These are phyloP conservation scores for Caenorhabditis sp. DNA, from an alignment of 2,888 invertebrate genomes.

Conservation along the genomic window DNA sequence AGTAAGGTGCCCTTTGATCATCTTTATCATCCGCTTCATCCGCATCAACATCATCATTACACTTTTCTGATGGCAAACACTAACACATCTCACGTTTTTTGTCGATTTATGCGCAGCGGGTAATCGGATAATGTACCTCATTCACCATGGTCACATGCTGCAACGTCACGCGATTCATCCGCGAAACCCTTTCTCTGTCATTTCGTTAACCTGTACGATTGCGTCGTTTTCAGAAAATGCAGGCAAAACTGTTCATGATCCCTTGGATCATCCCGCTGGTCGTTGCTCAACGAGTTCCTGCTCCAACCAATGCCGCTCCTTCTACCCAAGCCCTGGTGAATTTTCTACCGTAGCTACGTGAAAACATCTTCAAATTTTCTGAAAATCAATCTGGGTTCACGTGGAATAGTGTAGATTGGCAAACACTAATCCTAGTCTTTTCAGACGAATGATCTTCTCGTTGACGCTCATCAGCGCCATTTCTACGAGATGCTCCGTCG, in stretches of 20 bases:
- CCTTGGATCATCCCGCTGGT: conserved; percentile 44
- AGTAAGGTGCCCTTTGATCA: conserved; percentile 37
- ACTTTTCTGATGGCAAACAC: neutral
- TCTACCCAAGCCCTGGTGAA: conserved; percentile 23
- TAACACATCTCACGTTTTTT: neutral
- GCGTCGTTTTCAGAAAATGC: conserved; percentile 27
- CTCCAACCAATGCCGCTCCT: neutral
- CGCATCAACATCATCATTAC: neutral
- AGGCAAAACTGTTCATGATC: conserved; percentile 57
- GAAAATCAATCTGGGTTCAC: no score
- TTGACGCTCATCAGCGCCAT: conserved; percentile 47
- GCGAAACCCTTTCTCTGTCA: neutral
- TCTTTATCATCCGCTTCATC: neutral
- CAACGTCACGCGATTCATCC: neutral
- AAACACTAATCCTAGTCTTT: neutral
- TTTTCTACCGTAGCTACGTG: no score
- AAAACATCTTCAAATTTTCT: no score
- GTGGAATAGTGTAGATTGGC: no score
- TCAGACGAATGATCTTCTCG: conserved; percentile 34
- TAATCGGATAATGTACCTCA: conserved; percentile 19
- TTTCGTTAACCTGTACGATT: neutral
- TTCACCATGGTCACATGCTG: conserved; percentile 17
- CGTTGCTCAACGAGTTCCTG: conserved; percentile 9
- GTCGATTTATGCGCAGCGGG: neutral
- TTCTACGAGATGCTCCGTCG: conserved; percentile 61